Base-by-base conservation (phyloP, 2,888 invertebrate species). In the Miltochrista miniata region DNA sequence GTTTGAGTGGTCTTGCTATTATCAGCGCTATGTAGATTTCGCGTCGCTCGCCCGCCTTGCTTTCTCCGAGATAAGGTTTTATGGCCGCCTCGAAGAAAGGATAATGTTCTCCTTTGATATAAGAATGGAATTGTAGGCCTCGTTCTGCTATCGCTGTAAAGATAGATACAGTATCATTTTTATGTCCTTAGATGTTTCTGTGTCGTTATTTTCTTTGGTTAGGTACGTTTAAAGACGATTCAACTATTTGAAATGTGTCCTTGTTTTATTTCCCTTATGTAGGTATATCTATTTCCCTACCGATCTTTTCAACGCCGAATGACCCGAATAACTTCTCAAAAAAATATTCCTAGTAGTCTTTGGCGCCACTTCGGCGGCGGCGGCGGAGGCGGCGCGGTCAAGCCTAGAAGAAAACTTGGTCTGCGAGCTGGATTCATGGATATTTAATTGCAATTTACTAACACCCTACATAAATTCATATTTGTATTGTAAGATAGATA, bases 21-120 rank as follows among this genome's bases (percentile, higher is more conserved):
- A 90, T 90, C 90, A 90, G 88, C 87, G 77, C 86, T 90, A 91
- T 90, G 90, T 90, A 91, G 90, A 91, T 90, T 88, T 88, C 83
- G 82, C 74, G 75, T 65, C 58, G 76, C 80, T 76, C 69, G 80
- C 80, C 79, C 77, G 85, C 84, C 80, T 83, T 87, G 88, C 89
- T 86, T 86, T 84, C 83, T 81, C 81, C 74, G 75, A 88, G 90
- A 90, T 90, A 91, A 90, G 80, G 81, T 82, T 90, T 90, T 87
- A 90, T 77, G 80, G 76, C 51, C 61, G 79, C 72, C 76, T 80
- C 79, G 84, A 84, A 89, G 89, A 90, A 90, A 90, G 90, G 90
- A 90, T 90, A 90, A 89, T 87, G 87, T 88, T 79, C 83, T 81
- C 77, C 76, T 85, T 89, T 86, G 85, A 88, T 87, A 88, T 83